Base-by-base conservation (phyloP, 2,113 vertebrate genomes). In the Odontophorus gujanensis region DNA sequence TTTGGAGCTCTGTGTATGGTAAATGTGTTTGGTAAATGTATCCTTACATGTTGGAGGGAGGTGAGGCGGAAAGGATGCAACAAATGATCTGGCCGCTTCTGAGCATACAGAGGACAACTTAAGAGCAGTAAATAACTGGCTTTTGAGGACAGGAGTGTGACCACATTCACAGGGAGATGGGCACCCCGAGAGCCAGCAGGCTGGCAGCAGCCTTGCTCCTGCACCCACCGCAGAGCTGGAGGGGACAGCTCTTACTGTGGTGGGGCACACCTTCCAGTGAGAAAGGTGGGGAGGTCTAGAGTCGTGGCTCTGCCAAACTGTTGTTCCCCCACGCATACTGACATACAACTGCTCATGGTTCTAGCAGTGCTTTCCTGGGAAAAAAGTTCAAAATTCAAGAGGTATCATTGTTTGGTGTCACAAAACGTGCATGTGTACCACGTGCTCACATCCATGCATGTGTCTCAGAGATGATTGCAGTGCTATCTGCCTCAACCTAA, bases 61-160 rank as follows among this genome's bases (percentile, higher is more conserved):
- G 59, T 16, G 30, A 53, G 59, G 11, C 36, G 50, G 36, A 91
- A 24, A 32, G 22, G 42, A 47, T 76, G 74, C 77, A 86, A 48
- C 17, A 90, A 87, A 40, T 68, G 1, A 36, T 26, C 84, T 36
- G 2, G 13, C 63, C 87, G 21, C 53, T 88, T 69, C 50, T 92
- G 62, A 79, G 38, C 59, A 21, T 61, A 65, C 28, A 87, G 43
- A 58, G 57, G 26, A 22, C 38, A 81, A 65, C 22, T 61, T 79
- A 62, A 59, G n/a, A 71, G 55, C 2, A 3, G 63, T 88, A 65
- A 65, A 3, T 88, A 72, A 69, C 72, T 85, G 50, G 53, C 30
- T 95, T 26, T 85, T 55, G 65, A 81, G 81, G 76, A 72, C 61
- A 74, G 85, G 85, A 91, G 79, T 91, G 85, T 83, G 91, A 92